phyloP scores from a whole-genome alignment of 2,888 invertebrate genomes.

The Drosophila mimetica region DNA sequence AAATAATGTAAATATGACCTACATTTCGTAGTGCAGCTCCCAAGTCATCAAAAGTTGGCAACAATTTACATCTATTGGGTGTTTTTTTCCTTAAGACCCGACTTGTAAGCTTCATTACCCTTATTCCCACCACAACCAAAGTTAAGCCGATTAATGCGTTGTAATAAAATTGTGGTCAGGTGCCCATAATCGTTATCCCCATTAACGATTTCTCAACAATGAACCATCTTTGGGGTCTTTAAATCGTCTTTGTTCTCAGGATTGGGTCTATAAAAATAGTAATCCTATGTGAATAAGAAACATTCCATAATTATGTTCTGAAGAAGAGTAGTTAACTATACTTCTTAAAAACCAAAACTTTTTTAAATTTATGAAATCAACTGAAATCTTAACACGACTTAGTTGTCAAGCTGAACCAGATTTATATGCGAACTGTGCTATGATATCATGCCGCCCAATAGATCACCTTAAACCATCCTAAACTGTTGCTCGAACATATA shows the following conservation, averaged over 20 bases:
- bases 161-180: conserved; percentile 43
- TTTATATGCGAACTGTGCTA: conserved; percentile 18
- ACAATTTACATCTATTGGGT: neutral
- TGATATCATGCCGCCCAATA: conserved; percentile 5
- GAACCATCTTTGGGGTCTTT: conserved; percentile 20
- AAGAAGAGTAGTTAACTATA: neutral
- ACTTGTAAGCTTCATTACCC: conserved; percentile 12
- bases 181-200: conserved; percentile 24
- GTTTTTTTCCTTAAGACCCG: neutral
- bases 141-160: conserved; percentile 33
- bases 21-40: no score
- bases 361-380: neutral
- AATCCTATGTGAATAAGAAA: conserved; percentile 1
- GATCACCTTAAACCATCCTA: conserved; percentile 7
- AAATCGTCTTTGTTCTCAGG: conserved; percentile 9
- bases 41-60: conserved; percentile 12
- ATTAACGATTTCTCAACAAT: conserved; percentile 3
- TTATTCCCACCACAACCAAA: neutral
- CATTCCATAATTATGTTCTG: conserved; percentile 13
- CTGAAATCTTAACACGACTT: conserved; percentile 1
- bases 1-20: no score
- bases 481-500: conserved; percentile 1
- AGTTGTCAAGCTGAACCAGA: conserved; percentile 11
- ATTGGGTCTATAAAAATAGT: conserved; percentile 6
- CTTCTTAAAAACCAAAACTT: no score